Evolutionary conservation across 35 echinoderm and acorn worm species (phyloP).

Genomic region (Ophioderma brevispina): DNA sequence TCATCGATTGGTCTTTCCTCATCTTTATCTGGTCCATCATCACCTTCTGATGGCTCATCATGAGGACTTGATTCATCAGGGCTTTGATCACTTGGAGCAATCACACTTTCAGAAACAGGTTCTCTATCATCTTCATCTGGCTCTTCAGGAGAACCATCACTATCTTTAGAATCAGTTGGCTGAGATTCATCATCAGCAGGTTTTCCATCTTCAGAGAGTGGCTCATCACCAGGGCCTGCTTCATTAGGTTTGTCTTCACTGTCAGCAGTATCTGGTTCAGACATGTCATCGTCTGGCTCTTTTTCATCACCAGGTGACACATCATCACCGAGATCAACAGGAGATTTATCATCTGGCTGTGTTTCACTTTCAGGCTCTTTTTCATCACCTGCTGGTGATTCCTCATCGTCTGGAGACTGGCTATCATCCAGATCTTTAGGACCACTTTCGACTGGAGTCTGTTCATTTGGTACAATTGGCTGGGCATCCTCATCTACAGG

Average conservation of each 20-base stretch:
- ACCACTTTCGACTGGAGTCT: neutral
- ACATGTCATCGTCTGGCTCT: neutral
- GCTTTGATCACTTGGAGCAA: neutral
- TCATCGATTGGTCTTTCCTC: neutral
- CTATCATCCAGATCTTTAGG: neutral
- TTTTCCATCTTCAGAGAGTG: neutral
- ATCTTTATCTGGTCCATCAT: neutral
- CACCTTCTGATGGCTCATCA: neutral
- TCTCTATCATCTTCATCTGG: constrained; percentile 6
- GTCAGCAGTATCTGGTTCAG: neutral
- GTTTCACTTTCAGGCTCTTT: neutral
- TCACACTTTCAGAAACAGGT: neutral
- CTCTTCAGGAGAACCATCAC: neutral
- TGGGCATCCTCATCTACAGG: neutral
- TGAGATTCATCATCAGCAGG: neutral
- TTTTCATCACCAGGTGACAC: neutral
- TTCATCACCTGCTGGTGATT: neutral
- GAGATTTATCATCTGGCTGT: too few species aligned
- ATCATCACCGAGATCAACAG: neutral
- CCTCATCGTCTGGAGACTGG: neutral
- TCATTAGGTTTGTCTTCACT: neutral
- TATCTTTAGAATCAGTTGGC: neutral
- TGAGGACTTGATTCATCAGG: neutral
- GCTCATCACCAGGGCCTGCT: neutral
- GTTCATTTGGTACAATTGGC: neutral